Evolutionary conservation across 2,113 vertebrate genomes (phyloP).

Genomic region (Paratilapia polleni): DNA sequence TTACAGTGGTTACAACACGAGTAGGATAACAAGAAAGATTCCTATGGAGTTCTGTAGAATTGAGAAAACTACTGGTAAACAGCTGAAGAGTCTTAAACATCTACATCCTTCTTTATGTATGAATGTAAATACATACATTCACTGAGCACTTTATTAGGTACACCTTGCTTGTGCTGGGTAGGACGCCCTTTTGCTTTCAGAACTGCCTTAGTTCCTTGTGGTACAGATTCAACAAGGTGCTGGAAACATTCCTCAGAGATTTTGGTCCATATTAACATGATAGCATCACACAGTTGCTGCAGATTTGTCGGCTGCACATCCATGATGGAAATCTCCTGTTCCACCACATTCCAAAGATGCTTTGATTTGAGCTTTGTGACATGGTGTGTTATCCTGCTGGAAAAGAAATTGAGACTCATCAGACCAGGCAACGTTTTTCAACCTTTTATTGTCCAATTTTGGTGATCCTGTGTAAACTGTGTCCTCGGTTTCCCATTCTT

Average conservation of each 20-base stretch:
- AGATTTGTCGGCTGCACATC: too few species aligned
- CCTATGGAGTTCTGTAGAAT: not conserved
- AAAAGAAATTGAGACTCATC: not conserved
- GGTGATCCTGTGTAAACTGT: not conserved
- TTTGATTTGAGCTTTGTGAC: not conserved
- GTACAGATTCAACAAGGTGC: not conserved
- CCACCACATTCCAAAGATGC: not conserved
- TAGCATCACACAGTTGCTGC: too few species aligned
- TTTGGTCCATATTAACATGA: too few species aligned
- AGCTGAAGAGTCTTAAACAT: not conserved
- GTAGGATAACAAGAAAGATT: not conserved
- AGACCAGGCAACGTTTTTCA: too few species aligned
- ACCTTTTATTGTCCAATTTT: not conserved
- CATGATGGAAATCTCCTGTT: not conserved
- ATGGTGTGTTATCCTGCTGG: not conserved
- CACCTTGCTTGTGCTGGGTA: not conserved
- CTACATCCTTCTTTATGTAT: not conserved
- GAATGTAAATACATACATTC: not conserved
- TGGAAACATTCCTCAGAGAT: too few species aligned
- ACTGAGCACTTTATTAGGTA: not conserved
- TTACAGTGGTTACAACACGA: not conserved
- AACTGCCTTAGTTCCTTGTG: not conserved
- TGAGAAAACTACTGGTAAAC: not conserved
- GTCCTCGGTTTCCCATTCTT: not conserved
- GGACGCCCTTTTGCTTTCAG: not conserved